A percentile compares a stretch with the other conserved stretches of the same genome.
These are phyloP conservation scores for Perca schrenkii DNA, from an alignment of 2,113 vertebrate species.

Conservation along the genomic window DNA sequence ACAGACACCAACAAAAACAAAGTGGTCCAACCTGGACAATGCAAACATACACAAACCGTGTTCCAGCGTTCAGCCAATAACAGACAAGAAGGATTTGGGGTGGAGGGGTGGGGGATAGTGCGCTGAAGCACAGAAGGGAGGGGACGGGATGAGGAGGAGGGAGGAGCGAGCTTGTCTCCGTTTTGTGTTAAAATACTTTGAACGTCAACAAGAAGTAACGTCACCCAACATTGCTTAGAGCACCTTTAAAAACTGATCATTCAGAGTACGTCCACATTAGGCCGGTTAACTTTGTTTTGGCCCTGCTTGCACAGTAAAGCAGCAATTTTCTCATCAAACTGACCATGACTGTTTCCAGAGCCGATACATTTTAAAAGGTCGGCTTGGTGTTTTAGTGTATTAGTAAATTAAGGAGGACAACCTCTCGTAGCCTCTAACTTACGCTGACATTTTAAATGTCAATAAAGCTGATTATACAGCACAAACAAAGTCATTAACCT, in stretches of 20 bases:
- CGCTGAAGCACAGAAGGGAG: too few relatives aligned
- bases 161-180: too few relatives aligned
- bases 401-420: not conserved
- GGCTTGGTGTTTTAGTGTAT: not conserved
- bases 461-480: not conserved
- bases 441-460: constrained; percentile 1
- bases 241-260: not conserved
- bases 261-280: not conserved
- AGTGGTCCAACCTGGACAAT: too few relatives aligned
- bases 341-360: not conserved
- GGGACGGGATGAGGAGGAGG: too few relatives aligned
- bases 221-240: too few relatives aligned
- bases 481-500: not conserved
- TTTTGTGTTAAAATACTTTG: too few relatives aligned
- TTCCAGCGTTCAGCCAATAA: too few relatives aligned
- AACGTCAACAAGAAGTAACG: too few relatives aligned
- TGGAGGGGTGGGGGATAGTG: too few relatives aligned
- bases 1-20: too few relatives aligned
- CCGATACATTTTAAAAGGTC: not conserved
- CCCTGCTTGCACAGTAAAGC: not conserved
- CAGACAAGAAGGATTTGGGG: too few relatives aligned
- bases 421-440: not conserved
- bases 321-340: not conserved
- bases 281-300: not conserved
- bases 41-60: too few relatives aligned